phyloP scores from a whole-genome alignment of 2,888 invertebrate genomes.

The Plebejus argus region DNA sequence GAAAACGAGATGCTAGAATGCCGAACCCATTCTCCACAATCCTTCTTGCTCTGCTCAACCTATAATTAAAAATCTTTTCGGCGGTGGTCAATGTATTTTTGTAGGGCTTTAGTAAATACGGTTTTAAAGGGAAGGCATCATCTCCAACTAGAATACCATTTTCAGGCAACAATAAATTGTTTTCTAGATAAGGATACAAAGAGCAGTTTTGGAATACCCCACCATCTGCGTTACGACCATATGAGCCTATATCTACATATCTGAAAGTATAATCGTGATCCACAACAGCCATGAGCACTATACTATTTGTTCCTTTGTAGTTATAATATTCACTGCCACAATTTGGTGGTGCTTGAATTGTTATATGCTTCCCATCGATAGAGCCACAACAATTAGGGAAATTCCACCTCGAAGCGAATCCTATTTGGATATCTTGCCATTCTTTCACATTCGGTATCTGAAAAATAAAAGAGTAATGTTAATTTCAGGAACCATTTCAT shows the following conservation, averaged over 20 bases:
- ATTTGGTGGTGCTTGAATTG: conserved; percentile 23
- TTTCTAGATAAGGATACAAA: conserved; percentile 34
- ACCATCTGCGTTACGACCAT: conserved; percentile 47
- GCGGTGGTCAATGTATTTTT: conserved; percentile 42
- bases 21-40: conserved; percentile 46
- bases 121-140: conserved; percentile 44
- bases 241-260: conserved; percentile 43
- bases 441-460: conserved; percentile 22
- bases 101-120: conserved; percentile 44
- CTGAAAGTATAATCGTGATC: conserved; percentile 41
- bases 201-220: conserved; percentile 35
- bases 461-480: conserved; percentile 25
- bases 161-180: conserved; percentile 32
- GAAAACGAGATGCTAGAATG: conserved; percentile 45
- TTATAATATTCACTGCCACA: background rate
- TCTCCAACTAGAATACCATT: conserved; percentile 45
- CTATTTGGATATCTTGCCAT: conserved; percentile 27
- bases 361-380: conserved; percentile 30
- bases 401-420: conserved; percentile 20
- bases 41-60: conserved; percentile 46
- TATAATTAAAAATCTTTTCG: conserved; percentile 44
- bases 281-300: conserved; percentile 41
- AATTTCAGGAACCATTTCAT: background rate
- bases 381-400: conserved; percentile 5
- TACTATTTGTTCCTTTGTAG: conserved; percentile 30